These are phyloP conservation scores for Labeo rohita DNA, from an alignment of 2,113 vertebrate genomes.

Conservation along the genomic window DNA sequence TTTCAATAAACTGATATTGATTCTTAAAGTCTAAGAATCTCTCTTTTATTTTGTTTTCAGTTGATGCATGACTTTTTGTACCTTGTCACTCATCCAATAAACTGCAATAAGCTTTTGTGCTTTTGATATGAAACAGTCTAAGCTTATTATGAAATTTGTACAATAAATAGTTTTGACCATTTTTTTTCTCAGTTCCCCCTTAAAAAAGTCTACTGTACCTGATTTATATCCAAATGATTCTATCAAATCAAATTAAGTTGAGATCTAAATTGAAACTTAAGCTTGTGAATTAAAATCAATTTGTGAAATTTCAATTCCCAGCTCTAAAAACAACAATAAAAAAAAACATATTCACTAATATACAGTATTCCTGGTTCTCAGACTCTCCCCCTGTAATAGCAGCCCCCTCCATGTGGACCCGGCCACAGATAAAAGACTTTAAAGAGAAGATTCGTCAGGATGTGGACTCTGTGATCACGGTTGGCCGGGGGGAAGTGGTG, in stretches of 20 bases:
- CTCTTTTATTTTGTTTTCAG: too few species aligned
- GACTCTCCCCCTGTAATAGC: slow-evolving; percentile 92
- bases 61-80: too few species aligned
- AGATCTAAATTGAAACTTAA: neutral
- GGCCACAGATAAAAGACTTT: slow-evolving; percentile 98
- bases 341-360: neutral
- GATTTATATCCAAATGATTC: neutral
- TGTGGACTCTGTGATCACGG: slow-evolving; percentile 96
- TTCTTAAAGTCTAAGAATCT: neutral
- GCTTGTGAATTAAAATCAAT: neutral
- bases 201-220: neutral
- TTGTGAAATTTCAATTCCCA: neutral
- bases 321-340: neutral
- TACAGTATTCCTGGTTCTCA: slow-evolving; percentile 50
- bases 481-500: slow-evolving; percentile 97
- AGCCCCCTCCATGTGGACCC: slow-evolving; percentile 98
- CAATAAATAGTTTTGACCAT: too few species aligned
- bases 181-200: too few species aligned
- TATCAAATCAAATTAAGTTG: neutral
- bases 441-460: slow-evolving; percentile 99
- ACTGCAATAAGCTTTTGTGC: too few species aligned
- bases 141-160: too few species aligned
- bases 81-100: too few species aligned
- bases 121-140: too few species aligned
- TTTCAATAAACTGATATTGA: neutral